Percentiles rank a stretch among this genome's conserved stretches.
Evolutionary conservation across 2,888 invertebrate genomes (phyloP).

Genomic region (Zygogramma bicolorata): DNA sequence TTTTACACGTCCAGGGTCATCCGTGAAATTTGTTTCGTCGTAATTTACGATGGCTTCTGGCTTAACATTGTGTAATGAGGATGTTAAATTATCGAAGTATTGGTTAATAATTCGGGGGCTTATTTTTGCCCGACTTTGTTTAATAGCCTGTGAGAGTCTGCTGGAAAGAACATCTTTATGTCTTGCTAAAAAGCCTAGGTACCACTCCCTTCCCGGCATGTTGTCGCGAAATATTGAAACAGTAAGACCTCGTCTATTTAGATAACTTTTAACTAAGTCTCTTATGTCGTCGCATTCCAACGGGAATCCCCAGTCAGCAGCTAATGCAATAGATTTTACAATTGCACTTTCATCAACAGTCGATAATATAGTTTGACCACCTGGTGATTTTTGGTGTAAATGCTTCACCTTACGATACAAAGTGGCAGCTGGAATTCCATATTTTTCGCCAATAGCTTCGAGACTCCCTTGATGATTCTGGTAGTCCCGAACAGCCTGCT

Average conservation of each 20-base stretch:
- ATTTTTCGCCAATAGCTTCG: neutral
- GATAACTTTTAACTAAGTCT: conserved; percentile 26
- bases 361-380: too few species aligned
- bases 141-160: conserved; percentile 22
- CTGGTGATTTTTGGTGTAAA: too few species aligned
- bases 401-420: neutral
- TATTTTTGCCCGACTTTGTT: conserved; percentile 21
- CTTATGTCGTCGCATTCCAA: conserved; percentile 20
- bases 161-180: conserved; percentile 4
- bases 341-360: neutral
- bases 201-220: conserved; percentile 3
- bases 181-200: conserved; percentile 18
- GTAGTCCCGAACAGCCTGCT: too few species aligned
- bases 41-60: conserved; percentile 31
- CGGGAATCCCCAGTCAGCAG: conserved; percentile 33
- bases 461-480: too few species aligned
- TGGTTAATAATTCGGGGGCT: conserved; percentile 13
- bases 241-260: conserved; percentile 17
- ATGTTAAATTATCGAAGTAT: conserved; percentile 19
- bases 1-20: conserved; percentile 29
- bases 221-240: conserved; percentile 23
- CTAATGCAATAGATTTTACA: neutral
- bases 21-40: conserved; percentile 29
- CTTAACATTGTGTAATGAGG: conserved; percentile 11
- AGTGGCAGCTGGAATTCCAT: neutral